A percentile compares a stretch with the other conserved stretches of the same genome.
Evolutionary conservation across 2,888 invertebrate genomes (phyloP).

Genomic region (Acrocera orbiculus): DNA sequence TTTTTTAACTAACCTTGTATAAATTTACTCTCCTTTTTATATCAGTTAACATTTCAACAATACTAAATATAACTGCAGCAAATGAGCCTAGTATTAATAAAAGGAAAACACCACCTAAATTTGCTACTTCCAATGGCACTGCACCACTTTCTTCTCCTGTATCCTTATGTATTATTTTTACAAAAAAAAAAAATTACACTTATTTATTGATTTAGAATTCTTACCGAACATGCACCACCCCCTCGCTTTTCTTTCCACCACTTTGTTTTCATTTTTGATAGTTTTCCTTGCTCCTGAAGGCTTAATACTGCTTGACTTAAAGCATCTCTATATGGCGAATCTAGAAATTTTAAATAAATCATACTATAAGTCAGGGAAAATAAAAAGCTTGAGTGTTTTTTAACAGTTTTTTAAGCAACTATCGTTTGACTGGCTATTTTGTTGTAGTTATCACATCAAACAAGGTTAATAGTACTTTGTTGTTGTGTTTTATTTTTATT

Average conservation of each 20-base stretch:
- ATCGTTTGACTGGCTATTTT: too few species aligned
- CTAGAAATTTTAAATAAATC: too few species aligned
- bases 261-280: constrained; percentile 60
- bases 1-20: constrained; percentile 3
- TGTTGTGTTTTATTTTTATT: too few species aligned
- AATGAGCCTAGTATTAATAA: constrained; percentile 36
- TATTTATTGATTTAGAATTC: too few species aligned
- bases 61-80: constrained; percentile 2
- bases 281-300: constrained; percentile 66
- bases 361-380: too few species aligned
- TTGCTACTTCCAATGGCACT: constrained; percentile 39
- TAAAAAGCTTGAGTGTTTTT: too few species aligned
- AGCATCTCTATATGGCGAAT: constrained; percentile 45
- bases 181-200: background rate
- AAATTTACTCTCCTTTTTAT: background rate
- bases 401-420: too few species aligned
- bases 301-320: constrained; percentile 66
- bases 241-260: constrained; percentile 84
- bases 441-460: too few species aligned
- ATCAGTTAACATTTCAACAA: constrained; percentile 2
- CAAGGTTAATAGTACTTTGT: too few species aligned
- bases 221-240: constrained; percentile 52
- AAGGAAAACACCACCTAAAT: constrained; percentile 46
- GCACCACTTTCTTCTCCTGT: constrained; percentile 24
- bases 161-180: constrained; percentile 2